These are phyloP conservation scores for Pristis pectinata DNA, from an alignment of 2,797 vertebrate genomes.

Conservation along the genomic window DNA sequence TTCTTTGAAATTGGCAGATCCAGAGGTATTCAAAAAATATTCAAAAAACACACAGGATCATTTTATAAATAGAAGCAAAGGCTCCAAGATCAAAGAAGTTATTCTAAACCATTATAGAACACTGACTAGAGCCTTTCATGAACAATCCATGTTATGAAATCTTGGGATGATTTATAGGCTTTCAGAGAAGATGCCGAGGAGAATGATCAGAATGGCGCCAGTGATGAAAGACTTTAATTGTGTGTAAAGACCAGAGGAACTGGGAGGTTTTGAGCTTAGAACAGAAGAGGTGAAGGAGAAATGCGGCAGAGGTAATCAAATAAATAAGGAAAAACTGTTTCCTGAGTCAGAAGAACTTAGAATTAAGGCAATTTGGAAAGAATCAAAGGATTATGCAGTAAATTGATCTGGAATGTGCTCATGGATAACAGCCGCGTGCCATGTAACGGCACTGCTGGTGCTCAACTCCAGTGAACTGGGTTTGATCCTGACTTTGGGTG, in stretches of 20 bases:
- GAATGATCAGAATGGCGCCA: not conserved
- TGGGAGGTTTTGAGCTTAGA: not conserved
- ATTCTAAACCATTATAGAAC: not conserved
- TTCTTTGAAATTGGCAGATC: no score
- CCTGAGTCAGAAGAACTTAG: not conserved
- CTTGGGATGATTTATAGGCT: not conserved
- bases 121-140: not conserved
- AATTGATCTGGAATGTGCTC: not conserved
- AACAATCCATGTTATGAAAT: not conserved
- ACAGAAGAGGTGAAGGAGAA: not conserved
- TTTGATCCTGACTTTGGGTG: no score
- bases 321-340: not conserved
- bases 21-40: no score
- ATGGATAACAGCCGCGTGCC: no score
- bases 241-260: not conserved
- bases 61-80: not conserved
- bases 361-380: not conserved
- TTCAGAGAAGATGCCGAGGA: not conserved
- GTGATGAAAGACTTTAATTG: not conserved
- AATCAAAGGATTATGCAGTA: not conserved
- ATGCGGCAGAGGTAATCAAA: not conserved
- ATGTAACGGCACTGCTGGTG: no score
- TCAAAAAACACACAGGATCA: not conserved
- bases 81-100: not conserved
- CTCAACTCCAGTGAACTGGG: no score